Base-by-base conservation (phyloP, 2,797 vertebrate species). In the Chloroceryle inda region DNA sequence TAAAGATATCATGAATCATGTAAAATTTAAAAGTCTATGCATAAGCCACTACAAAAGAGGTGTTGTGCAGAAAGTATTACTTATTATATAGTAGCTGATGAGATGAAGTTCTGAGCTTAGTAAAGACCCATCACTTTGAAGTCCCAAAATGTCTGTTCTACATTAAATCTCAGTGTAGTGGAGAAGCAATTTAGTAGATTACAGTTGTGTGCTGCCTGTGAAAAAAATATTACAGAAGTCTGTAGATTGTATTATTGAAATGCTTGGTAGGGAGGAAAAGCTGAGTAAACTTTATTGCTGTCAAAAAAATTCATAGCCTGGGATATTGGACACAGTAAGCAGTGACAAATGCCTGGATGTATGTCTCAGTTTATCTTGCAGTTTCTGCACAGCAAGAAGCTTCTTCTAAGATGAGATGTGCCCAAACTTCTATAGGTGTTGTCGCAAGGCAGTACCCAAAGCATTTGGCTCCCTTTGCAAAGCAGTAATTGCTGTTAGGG, bases 161-260 rank as follows among this genome's bases (percentile, higher is more conserved):
- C 64, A 53, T 80, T 92, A 94, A 92, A 95, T 91, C 31, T 29
- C 40, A 85, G 31, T 35, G 2, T 77, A 68, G 68, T 2, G 1
- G 52, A 56, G 68, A 95, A 91, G 91, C 81, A 91, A 72, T 91
- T 95, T 96, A 62, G 69, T 61, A 82, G 68, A 83, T 92, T 92
- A 66, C 29, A 55, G 85, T 77, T 69, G 31, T 78, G 75, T 85
- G 62, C 73, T 95, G 85, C 85, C 71, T 88, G 53, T 78, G 81
- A 68, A 91, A 91, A 40, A 40, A 40, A 94, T 64, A 37, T 29
- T 24, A 75, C 85, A 59, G 49, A 78, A 67, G 84, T 49, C 74
- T 89, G 59, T 92, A 67, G 80, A 58, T 75, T 81, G 58, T 82
- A 37, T 93, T 94, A 81, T 14, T 66, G 62, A 94, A 95, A 75